phyloP scores from a whole-genome alignment of 37 sponge, comb jelly and placozoan genomes.

The Chondrosia reniformis region DNA sequence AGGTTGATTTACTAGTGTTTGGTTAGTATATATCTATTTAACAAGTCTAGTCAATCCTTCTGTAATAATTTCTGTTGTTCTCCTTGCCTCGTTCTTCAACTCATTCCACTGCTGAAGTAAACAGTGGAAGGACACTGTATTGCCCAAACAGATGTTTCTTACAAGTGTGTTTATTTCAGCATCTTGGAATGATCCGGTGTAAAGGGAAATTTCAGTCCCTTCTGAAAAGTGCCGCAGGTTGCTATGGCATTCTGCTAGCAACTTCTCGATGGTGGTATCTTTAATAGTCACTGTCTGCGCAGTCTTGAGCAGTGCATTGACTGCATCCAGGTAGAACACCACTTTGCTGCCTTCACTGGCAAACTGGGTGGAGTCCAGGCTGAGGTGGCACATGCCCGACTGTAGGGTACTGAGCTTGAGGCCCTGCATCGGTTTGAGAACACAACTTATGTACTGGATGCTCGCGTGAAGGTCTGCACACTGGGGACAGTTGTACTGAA shows the following conservation, averaged over 20 bases:
- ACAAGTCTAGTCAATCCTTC: not conserved
- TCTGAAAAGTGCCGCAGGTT: not conserved
- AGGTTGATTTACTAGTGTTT: too few relatives aligned
- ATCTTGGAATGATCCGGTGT: too few relatives aligned
- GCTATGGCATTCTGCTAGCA: conserved; percentile 12
- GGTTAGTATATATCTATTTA: too few relatives aligned
- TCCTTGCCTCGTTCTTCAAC: not conserved
- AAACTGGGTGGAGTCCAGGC: conserved; percentile 23
- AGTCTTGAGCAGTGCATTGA: conserved; percentile 33
- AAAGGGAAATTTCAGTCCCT: conserved; percentile 17
- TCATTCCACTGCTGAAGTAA: conserved; percentile 37
- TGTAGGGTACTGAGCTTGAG: conserved; percentile 23
- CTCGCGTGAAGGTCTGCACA: conserved; percentile 28
- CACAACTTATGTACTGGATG: conserved; percentile 40
- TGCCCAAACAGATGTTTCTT: conserved; percentile 38
- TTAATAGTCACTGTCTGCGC: conserved; percentile 43
- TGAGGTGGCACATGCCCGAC: conserved; percentile 15
- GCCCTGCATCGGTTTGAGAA: conserved; percentile 28
- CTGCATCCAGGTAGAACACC: conserved; percentile 6
- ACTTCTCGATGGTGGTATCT: not conserved
- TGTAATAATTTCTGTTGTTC: conserved; percentile 1
- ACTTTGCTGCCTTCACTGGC: not conserved
- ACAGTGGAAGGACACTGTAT: conserved; percentile 18
- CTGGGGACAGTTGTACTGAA: not conserved
- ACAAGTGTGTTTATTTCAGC: conserved; percentile 30